Evolutionary conservation across 2,113 vertebrate genomes (phyloP).

Genomic region (Atractosteus spatula): DNA sequence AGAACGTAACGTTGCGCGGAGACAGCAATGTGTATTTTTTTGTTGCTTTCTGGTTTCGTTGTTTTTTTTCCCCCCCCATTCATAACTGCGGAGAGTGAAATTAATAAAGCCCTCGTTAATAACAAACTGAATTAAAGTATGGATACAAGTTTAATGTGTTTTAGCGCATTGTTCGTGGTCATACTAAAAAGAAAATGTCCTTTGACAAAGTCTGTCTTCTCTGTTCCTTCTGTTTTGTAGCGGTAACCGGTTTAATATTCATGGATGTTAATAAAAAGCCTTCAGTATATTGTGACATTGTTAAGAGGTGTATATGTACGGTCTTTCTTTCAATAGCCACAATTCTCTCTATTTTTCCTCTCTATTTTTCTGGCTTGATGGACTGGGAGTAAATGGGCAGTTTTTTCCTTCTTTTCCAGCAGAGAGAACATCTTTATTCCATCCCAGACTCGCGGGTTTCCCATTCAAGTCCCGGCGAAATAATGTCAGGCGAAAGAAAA

Average conservation of each 20-base stretch:
- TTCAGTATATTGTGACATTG: conserved; percentile 85
- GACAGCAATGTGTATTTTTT: too few species aligned
- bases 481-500: conserved; percentile 81
- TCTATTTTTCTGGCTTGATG: conserved; percentile 84
- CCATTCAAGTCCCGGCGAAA: conserved; percentile 79
- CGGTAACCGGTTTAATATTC: conserved; percentile 90
- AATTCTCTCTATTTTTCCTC: conserved; percentile 71
- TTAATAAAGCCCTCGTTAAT: conserved; percentile 18
- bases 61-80: too few species aligned
- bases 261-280: conserved; percentile 88
- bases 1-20: too few species aligned
- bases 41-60: too few species aligned
- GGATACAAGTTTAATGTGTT: conserved; percentile 35
- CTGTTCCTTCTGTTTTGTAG: conserved; percentile 59
- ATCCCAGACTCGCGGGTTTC: conserved; percentile 71
- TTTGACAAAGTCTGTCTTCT: conserved; percentile 65
- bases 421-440: conserved; percentile 95
- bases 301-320: conserved; percentile 81
- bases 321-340: conserved; percentile 73
- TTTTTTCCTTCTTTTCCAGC: conserved; percentile 72
- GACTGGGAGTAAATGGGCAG: conserved; percentile 83
- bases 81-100: not conserved
- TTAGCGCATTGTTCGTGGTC: conserved; percentile 39
- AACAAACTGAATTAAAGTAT: conserved; percentile 27
- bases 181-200: conserved; percentile 40